A percentile compares a stretch with the other conserved stretches of the same genome.
Conservation (phyloP, 2,113 vertebrate species). For the Rhabdomys dilectus region DNA sequence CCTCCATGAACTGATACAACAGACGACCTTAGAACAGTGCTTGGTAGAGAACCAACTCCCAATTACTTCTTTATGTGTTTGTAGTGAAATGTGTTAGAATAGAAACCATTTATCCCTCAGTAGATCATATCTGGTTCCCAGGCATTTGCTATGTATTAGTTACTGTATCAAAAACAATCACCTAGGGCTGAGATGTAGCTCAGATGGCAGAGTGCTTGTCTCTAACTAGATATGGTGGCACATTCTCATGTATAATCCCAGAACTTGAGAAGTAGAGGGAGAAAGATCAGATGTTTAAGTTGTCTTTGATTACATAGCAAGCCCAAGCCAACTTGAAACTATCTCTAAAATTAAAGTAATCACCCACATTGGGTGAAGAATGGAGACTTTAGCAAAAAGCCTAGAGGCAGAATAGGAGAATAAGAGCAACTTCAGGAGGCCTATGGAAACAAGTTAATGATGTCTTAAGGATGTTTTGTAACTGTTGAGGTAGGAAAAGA, state of each 20-base stretch:
- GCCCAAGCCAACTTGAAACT: not conserved
- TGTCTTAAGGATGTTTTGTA: not conserved
- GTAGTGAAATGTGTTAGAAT: not conserved
- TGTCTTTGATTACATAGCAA: not conserved
- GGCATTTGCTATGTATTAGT: not conserved
- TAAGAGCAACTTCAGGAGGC: not conserved
- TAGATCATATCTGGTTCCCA: not conserved
- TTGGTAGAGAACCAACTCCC: rapidly evolving
- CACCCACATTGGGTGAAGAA: rapidly evolving
- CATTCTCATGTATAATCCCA: not conserved
- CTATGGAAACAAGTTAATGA: not conserved
- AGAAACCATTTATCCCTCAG: not conserved
- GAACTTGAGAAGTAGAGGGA: no score
- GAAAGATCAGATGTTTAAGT: no score
- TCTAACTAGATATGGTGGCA: not conserved
- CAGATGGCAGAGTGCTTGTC: not conserved
- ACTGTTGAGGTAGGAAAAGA: not conserved
- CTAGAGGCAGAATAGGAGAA: not conserved
- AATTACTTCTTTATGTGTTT: not conserved
- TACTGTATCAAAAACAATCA: not conserved
- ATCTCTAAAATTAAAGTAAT: not conserved
- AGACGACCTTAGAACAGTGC: not conserved
- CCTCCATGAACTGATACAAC: not conserved
- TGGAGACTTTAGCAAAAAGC: not conserved
- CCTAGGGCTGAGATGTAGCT: no score